Evolutionary conservation across 2,113 vertebrate species (phyloP).

Genomic region (Hepsetus odoe): DNA sequence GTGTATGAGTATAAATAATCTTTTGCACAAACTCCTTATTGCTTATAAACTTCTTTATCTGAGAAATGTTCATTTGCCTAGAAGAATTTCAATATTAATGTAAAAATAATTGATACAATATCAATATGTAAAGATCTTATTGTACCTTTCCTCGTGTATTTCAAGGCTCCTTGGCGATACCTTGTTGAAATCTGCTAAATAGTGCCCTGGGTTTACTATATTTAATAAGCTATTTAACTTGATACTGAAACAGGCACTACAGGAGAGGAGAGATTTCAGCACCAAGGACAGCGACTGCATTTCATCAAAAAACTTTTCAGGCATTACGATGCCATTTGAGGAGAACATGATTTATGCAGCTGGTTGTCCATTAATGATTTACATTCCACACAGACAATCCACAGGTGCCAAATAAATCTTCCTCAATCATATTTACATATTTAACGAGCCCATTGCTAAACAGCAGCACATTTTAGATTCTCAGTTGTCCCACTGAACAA

Average conservation of each 20-base stretch:
- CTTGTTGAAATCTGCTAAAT: no score
- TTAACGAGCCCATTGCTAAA: slow-evolving; percentile 24
- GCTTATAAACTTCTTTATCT: no score
- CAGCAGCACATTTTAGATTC: neutral
- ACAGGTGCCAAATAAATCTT: slow-evolving; percentile 24
- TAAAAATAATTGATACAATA: no score
- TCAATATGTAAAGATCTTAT: no score
- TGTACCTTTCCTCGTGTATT: no score
- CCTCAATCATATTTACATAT: slow-evolving; percentile 14
- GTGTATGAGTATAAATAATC: no score
- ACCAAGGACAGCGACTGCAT: neutral
- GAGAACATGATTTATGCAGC: slow-evolving; percentile 17
- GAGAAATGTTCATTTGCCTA: no score
- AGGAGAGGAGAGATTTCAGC: neutral
- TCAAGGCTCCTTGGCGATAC: no score
- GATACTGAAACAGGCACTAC: neutral
- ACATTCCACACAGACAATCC: slow-evolving; percentile 4
- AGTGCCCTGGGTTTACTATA: no score
- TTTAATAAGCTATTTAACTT: neutral
- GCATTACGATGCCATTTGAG: neutral
- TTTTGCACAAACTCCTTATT: no score
- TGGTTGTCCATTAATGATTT: slow-evolving; percentile 1
- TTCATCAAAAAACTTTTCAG: neutral
- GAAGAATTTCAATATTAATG: no score
- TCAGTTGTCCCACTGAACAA: slow-evolving; percentile 16